phyloP scores from a whole-genome alignment of 2,888 invertebrate genomes.

The Habroteleia sp. region DNA sequence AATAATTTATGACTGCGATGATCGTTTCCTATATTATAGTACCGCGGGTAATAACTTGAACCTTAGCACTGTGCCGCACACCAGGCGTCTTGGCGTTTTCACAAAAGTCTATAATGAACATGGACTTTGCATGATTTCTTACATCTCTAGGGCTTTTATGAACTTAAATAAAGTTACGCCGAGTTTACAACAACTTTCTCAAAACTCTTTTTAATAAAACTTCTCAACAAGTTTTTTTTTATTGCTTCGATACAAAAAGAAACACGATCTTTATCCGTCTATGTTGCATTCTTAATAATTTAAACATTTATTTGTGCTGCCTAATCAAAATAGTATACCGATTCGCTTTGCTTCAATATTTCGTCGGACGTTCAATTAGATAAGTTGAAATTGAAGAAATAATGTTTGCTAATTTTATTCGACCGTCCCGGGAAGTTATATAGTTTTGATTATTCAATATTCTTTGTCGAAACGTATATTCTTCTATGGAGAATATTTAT shows the following conservation, averaged over 20 bases:
- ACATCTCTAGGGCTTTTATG: conserved; percentile 57
- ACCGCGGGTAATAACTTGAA: conserved; percentile 46
- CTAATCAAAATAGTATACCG: conserved; percentile 6
- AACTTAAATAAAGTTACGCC: conserved; percentile 62
- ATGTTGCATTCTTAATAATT: conserved; percentile 35
- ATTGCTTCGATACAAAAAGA: conserved; percentile 52
- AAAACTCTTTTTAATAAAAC: conserved; percentile 54
- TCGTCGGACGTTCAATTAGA: conserved; percentile 9
- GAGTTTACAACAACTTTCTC: conserved; percentile 55
- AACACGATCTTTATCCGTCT: conserved; percentile 22
- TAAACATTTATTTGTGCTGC: conserved; percentile 34
- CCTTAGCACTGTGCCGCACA: conserved; percentile 27
- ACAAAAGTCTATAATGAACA: conserved; percentile 60
- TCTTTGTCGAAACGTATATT: conserved; percentile 11
- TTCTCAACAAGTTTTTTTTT: conserved; percentile 49
- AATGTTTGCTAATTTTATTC: conserved; percentile 19
- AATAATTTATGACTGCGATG: conserved; percentile 59
- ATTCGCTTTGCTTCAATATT: neutral
- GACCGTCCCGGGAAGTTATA: neutral
- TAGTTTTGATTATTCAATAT: conserved; percentile 10
- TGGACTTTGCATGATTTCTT: conserved; percentile 63
- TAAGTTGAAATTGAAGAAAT: conserved; percentile 20
- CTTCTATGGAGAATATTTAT: conserved; percentile 5
- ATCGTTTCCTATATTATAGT: conserved; percentile 55
- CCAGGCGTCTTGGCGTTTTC: conserved; percentile 21